Base-by-base conservation (phyloP, 2,888 invertebrate species). In the Antitype chi region DNA sequence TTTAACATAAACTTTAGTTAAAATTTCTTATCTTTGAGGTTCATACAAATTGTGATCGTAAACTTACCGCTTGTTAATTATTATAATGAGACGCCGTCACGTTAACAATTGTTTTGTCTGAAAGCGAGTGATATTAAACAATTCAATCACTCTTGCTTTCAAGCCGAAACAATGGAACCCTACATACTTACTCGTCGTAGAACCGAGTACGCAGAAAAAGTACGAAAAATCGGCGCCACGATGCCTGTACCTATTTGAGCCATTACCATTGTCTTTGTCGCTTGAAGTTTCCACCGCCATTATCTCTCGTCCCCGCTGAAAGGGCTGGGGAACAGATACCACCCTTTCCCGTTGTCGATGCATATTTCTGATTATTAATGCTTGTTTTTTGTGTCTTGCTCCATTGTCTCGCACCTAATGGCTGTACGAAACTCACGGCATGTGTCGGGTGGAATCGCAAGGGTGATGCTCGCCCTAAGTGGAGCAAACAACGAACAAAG, bases 401-500 rank as follows among this genome's bases (percentile, higher is more conserved):
- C 93, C 92, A 95, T 96, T 96, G 95, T 96, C 92, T 94, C 91
- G 88, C 91, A 91, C 91, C 92, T 95, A 95, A 95, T 95, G 94
- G 94, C 91, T 92, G 93, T 92, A 92, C 93, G 93, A 93, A 94
- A 94, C 93, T 93, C 94, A 91, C 92, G 93, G 95, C 94, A 94
- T 95, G 95, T 95, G 95, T 95, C 93, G 93, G 92, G 92, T 91
- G 93, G 92, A 93, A 95, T 94, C 94, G 93, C 93, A 92, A 94
- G 96, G 96, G 96, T 93, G 95, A 96, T 95, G 93, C 94, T 94
- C 93, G 93, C 94, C 94, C 95, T 95, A 95, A 96, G 96, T 96
- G 96, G 94, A 95, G 94, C 95, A 96, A 96, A 96, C 96, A 96
- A 94, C 94, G 95, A 95, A 96, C 96, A 96, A 96, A 96, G 96